Base-by-base conservation (phyloP, 2,113 vertebrate genomes). In the Mesembrinibis cayennensis region DNA sequence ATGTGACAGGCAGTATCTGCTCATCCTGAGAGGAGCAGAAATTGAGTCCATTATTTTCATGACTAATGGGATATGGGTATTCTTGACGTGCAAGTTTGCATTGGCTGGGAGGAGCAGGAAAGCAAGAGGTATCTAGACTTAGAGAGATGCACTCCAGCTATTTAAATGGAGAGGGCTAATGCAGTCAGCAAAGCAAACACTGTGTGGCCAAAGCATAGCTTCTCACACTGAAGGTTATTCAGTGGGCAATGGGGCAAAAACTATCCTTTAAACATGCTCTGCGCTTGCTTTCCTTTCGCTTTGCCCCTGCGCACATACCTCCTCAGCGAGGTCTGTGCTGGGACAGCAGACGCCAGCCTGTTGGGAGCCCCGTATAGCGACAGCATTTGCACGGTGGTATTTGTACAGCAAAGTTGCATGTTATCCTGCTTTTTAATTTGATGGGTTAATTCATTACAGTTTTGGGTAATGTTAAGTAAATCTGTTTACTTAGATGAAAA, bases 301-400 rank as follows among this genome's bases (percentile, higher is more conserved):
- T n/a, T 56, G 32, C 23, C 49, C 25, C 53, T 1, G 1, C 2
- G 0, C 3, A 5, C 0, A 0, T 50, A 14, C 16, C 47, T 45
- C 36, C 7, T 11, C 2, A 0, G 20, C 22, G 62, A 49, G 32
- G 6, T 45, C 42, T 70, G 30, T 84, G 63, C 63, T 52, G 50
- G 45, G 38, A 20, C 42, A 38, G 58, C 34, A 16, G 26, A 2
- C 38, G 45, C 52, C 58, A 73, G 72, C 55, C 70, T 26, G 6
- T 8, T 1, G 8, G 36, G 32, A 72, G 18, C 44, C 22, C 27
- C 1, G 0, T 3, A 7, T 9, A 69, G 32, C 5, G 0, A 7
- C 70, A 52, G 59, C 61, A 9, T 40, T 59, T 50, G 47, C 42
- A 18, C 3, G 0, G 0, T 30, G n/a, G 4, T 36, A 2, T 69